phyloP scores from a whole-genome alignment of 2,113 vertebrate species.

The Gopherus evgoodei region DNA sequence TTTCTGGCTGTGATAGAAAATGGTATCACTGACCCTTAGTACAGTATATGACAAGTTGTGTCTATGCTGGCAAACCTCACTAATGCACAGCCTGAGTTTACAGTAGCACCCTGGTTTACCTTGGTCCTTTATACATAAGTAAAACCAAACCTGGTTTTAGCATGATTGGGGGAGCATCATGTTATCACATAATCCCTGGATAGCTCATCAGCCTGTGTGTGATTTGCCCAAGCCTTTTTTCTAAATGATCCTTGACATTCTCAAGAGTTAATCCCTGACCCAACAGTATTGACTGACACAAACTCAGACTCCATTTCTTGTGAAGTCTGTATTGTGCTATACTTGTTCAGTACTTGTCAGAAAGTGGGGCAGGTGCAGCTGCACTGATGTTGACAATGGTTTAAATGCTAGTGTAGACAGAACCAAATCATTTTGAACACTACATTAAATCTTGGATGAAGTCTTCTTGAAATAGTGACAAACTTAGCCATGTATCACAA shows the following conservation, averaged over 20 bases:
- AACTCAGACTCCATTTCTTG: neutral
- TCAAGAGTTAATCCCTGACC: neutral
- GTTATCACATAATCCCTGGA: neutral
- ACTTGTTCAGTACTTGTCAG: neutral
- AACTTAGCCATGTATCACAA: neutral
- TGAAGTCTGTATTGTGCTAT: neutral
- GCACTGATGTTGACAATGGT: neutral
- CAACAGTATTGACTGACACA: neutral
- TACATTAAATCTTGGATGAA: neutral
- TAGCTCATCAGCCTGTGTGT: neutral
- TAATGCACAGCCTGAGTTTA: neutral
- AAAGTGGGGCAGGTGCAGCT: neutral
- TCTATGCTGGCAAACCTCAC: neutral
- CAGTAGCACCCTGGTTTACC: neutral
- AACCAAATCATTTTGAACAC: neutral
- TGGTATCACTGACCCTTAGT: accelerated
- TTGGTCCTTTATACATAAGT: neutral
- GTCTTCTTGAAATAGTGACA: neutral
- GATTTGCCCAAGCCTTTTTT: neutral
- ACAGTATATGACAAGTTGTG: accelerated
- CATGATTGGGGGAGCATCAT: neutral
- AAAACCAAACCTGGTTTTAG: neutral
- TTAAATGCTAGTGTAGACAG: neutral
- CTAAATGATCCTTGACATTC: neutral
- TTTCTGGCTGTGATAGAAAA: neutral